Evolutionary conservation across 2,113 vertebrate species (phyloP), one percentile per base, ranked within the genome.

Genomic region (Lutjanus erythropterus): DNA sequence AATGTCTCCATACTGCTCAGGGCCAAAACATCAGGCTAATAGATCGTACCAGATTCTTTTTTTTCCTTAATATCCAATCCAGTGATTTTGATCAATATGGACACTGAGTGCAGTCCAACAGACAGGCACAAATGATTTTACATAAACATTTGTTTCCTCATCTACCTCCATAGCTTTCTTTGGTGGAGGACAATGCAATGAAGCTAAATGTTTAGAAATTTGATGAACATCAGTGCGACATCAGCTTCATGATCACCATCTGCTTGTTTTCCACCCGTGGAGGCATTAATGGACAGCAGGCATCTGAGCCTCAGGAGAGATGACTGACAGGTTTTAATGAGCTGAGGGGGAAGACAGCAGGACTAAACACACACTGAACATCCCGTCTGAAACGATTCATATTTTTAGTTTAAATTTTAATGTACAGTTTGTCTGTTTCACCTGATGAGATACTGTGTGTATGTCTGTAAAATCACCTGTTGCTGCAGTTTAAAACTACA

Each of bases 231-330:
- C 39, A 4, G 47, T 11, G 31, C 27, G 23, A 52, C 35, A 46
- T 74, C 16, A 53, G 39, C 33, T 47, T 25, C 15, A 19, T 39
- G 31, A 71, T 70, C 23, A 50, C 50, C 33, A 64, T 55, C 65
- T 76, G 72, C 46, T 64, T 41, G 49, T 50, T 31, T 37, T 41
- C n/a, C 58, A 58, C 50, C 66, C 76, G 80, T 71, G 66, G 33
- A 50, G 65, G 60, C 21, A 9, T 55, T 15, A 39, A n/a, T 29
- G 25, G 49, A 53, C 55, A 9, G 44, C 31, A 49, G 39, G 18
- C 11, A 39, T 6, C 37, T 5, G 14, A 8, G 49, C 31, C 47
- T 47, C 64, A 0, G 64, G 39, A 55, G 19, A 39, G 25, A 23
- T 0, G 23, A 23, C 39, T 7, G 42, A 27, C 39, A 31, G 29